Evolutionary conservation across 2,113 vertebrate species (phyloP).

Genomic region (Corythaeola cristata): DNA sequence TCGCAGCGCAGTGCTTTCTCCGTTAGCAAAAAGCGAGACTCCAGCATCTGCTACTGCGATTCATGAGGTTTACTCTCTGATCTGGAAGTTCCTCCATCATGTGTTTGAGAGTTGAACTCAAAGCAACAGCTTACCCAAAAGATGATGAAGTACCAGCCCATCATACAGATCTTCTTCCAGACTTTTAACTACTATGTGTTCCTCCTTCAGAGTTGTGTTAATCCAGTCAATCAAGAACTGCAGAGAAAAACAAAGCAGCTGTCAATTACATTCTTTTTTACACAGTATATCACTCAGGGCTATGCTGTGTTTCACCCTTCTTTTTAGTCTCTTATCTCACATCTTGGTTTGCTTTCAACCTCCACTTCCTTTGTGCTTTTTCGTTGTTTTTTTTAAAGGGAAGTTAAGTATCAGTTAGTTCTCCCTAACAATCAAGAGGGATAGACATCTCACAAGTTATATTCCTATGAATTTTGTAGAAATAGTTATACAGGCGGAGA

Average conservation of each 20-base stretch:
- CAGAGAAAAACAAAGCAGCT: not conserved
- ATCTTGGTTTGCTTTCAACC: not conserved
- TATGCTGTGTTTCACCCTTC: not conserved
- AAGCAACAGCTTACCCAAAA: constrained; percentile 81
- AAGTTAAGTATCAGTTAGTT: not conserved
- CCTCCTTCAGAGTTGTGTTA: constrained; percentile 81
- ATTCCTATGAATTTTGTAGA: not conserved
- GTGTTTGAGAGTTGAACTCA: not conserved
- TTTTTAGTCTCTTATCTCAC: not conserved
- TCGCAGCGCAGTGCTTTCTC: not conserved
- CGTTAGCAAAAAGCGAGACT: fast-evolving
- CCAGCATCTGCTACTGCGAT: not conserved
- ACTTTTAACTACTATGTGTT: constrained; percentile 89
- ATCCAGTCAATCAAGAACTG: constrained; percentile 89
- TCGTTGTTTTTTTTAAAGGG: not conserved
- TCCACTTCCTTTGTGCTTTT: not conserved
- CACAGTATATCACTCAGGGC: fast-evolving
- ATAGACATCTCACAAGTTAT: not conserved
- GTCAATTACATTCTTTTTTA: not conserved
- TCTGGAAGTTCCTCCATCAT: not conserved
- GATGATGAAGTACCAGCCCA: constrained; percentile 92
- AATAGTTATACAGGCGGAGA: not conserved
- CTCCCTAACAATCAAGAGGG: not conserved
- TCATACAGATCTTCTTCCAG: constrained; percentile 93
- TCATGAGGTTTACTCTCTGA: not conserved